These are phyloP conservation scores for Oopsacas minuta DNA, from an alignment of 37 sponge, comb jelly and placozoan species.

Conservation along the genomic window DNA sequence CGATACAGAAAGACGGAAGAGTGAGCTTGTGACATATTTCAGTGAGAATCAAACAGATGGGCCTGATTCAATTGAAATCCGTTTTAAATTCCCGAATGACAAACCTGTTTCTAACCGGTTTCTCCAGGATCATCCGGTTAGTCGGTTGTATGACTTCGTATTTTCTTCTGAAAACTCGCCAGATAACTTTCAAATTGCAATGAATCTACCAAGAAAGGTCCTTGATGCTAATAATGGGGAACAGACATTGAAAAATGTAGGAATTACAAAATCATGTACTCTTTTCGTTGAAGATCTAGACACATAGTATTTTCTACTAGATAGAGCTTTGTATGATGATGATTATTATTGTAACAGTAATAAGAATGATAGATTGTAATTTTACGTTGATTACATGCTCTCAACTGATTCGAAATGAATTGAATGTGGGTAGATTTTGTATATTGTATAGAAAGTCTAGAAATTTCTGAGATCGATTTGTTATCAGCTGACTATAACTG, in stretches of 20 bases:
- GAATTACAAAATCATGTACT: background rate
- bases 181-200: conserved; percentile 11
- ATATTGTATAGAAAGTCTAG: no score
- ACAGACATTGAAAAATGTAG: background rate
- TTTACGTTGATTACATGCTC: background rate
- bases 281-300: conserved; percentile 13
- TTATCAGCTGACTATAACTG: no score
- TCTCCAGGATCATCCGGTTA: background rate
- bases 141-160: background rate
- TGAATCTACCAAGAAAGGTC: background rate
- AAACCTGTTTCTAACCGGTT: background rate
- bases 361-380: background rate
- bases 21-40: background rate
- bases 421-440: no score
- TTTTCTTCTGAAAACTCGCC: background rate
- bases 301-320: background rate
- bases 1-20: background rate
- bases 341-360: no score
- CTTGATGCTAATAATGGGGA: background rate
- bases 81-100: background rate
- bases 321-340: background rate
- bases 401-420: no score
- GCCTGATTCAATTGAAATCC: background rate
- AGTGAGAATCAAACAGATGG: background rate
- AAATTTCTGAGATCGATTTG: no score